Evolutionary conservation across 2,888 invertebrate genomes (phyloP).

Genomic region (Melangyna quadrimaculata): DNA sequence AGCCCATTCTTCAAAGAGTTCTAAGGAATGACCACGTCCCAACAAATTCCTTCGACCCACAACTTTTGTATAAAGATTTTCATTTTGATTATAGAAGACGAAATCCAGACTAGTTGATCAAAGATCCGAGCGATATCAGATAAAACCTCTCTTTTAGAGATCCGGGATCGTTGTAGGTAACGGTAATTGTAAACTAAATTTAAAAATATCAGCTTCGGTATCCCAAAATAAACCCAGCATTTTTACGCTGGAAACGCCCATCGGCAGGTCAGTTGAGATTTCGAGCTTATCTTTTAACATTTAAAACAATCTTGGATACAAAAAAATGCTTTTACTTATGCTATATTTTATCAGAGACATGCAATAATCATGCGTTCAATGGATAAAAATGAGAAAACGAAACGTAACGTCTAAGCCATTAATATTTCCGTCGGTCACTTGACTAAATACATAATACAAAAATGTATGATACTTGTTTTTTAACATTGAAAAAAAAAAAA

Average conservation of each 20-base stretch:
- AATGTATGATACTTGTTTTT: no score
- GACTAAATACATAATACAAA: no score
- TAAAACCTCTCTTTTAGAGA: slow-evolving; percentile 9
- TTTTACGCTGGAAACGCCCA: neutral
- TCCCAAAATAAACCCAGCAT: neutral
- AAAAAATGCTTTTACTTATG: no score
- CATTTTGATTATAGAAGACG: slow-evolving; percentile 19
- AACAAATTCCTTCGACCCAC: slow-evolving; percentile 9
- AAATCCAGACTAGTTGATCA: slow-evolving; percentile 15
- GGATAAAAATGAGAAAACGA: no score
- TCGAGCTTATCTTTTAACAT: no score
- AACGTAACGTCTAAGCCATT: no score
- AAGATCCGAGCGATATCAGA: slow-evolving; percentile 30
- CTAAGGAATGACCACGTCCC: slow-evolving; percentile 5
- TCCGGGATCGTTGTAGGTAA: neutral
- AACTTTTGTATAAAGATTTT: slow-evolving; percentile 16
- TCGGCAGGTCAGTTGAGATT: no score
- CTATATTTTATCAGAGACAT: no score
- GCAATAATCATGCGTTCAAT: no score
- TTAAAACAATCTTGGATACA: no score
- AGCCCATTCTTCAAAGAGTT: neutral
- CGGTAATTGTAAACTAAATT: neutral
- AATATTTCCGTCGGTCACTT: no score
- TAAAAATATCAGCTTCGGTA: slow-evolving; percentile 4
- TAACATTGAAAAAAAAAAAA: no score